Evolutionary conservation across 2,113 vertebrate genomes (phyloP).

Genomic region (Elgaria multicarinata): DNA sequence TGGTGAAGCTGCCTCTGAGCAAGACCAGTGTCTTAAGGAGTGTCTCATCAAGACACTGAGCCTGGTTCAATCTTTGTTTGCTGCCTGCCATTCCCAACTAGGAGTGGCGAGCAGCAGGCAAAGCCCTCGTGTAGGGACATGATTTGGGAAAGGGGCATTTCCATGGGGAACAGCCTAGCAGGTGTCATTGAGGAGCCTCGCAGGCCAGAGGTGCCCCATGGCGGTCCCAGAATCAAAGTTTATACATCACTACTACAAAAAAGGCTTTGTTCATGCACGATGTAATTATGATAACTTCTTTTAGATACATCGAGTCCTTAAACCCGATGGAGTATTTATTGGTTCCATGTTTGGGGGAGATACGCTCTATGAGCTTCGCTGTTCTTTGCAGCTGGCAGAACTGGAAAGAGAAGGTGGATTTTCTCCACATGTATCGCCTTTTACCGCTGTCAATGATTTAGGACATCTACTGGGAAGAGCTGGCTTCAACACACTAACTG

Average conservation of each 20-base stretch:
- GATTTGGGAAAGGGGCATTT: too few species aligned
- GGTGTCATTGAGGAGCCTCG: too few species aligned
- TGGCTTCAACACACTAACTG: slow-evolving; percentile 93
- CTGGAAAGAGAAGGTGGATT: slow-evolving; percentile 93
- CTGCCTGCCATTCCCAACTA: too few species aligned
- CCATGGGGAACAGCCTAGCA: too few species aligned
- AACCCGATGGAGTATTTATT: slow-evolving; percentile 92
- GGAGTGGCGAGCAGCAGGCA: too few species aligned
- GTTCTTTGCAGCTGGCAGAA: slow-evolving; percentile 93
- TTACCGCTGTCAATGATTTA: slow-evolving; percentile 89
- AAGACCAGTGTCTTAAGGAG: too few species aligned
- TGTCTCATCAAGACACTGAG: too few species aligned
- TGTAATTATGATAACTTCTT: neutral
- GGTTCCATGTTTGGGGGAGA: slow-evolving; percentile 95
- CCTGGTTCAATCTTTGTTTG: too few species aligned
- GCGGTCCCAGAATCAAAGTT: neutral
- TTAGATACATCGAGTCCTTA: slow-evolving; percentile 90
- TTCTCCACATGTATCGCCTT: slow-evolving; percentile 90
- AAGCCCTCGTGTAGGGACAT: too few species aligned
- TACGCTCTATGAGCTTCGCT: slow-evolving; percentile 93
- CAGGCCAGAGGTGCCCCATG: neutral
- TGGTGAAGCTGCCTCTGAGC: too few species aligned
- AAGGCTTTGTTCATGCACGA: neutral
- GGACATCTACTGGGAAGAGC: slow-evolving; percentile 90
- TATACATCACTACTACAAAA: neutral